A percentile compares a stretch with the other conserved stretches of the same genome.
Conservation (phyloP, 2,888 invertebrate species). For the Drosophila fulvimacula region DNA sequence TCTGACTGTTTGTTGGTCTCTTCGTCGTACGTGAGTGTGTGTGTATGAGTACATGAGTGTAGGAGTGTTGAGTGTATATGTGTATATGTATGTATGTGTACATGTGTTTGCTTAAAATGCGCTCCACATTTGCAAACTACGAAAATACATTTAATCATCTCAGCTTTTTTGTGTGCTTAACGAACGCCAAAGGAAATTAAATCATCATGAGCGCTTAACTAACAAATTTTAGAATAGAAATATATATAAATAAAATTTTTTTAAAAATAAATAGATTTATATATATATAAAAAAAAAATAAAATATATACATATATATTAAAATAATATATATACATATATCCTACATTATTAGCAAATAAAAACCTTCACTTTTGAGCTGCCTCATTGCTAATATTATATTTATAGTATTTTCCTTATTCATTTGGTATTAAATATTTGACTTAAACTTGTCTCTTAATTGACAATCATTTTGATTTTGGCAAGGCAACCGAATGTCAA, state of each 20-base stretch:
- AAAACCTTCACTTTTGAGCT: not conserved
- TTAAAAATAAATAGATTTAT: too few relatives aligned
- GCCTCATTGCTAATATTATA: not conserved
- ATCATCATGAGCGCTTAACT: slow-evolving; percentile 63
- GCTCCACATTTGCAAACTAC: slow-evolving; percentile 52
- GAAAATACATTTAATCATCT: slow-evolving; percentile 62
- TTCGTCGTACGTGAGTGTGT: not conserved
- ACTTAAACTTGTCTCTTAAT: slow-evolving; percentile 43
- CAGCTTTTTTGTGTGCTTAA: slow-evolving; percentile 35
- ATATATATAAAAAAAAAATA: too few relatives aligned
- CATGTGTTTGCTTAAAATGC: slow-evolving; percentile 21
- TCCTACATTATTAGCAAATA: too few relatives aligned
- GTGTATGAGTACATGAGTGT: not conserved
- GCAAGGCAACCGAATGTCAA: slow-evolving; percentile 67
- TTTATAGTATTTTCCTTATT: not conserved
- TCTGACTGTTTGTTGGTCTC: slow-evolving; percentile 9
- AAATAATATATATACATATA: too few relatives aligned
- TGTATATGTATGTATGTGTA: not conserved
- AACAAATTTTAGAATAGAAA: slow-evolving; percentile 44
- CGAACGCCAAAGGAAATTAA: slow-evolving; percentile 67
- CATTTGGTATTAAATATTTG: not conserved
- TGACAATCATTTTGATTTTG: slow-evolving; percentile 53
- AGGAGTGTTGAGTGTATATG: too few relatives aligned
- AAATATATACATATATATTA: too few relatives aligned
- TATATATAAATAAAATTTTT: not conserved